Conservation (phyloP, 2,797 vertebrate species). For the Sardinella longiceps region DNA sequence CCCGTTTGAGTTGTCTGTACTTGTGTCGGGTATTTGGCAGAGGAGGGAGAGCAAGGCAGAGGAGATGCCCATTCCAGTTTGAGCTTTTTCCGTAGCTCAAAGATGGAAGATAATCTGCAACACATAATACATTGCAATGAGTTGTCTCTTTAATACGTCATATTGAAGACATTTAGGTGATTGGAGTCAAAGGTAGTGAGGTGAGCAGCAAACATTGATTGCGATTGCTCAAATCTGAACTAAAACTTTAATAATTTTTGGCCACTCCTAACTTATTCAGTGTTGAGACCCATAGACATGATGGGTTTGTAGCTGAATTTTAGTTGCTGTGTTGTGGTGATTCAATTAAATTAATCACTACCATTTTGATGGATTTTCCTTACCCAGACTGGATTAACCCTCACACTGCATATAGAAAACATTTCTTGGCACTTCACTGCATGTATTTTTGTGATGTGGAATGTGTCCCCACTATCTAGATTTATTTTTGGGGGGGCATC, state of each 20-base stretch:
- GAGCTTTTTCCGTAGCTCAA: constrained; percentile 58
- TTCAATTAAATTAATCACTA: too few relatives aligned
- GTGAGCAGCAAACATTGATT: neutral
- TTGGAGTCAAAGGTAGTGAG: too few relatives aligned
- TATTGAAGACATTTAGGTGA: too few relatives aligned
- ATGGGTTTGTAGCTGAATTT: too few relatives aligned
- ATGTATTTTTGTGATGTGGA: neutral
- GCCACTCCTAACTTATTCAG: neutral
- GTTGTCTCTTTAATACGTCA: too few relatives aligned
- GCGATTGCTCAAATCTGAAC: neutral
- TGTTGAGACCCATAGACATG: neutral
- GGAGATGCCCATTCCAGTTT: constrained; percentile 76
- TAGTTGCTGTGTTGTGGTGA: too few relatives aligned
- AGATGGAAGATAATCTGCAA: constrained; percentile 62
- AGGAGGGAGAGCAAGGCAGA: constrained; percentile 77
- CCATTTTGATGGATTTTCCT: too few relatives aligned
- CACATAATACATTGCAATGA: constrained; percentile 21
- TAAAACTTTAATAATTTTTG: neutral
- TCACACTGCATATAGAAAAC: too few relatives aligned
- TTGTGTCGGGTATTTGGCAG: constrained; percentile 72
- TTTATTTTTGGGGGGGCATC: neutral
- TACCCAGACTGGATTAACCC: too few relatives aligned
- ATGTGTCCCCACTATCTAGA: neutral
- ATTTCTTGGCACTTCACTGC: neutral
- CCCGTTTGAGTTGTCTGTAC: constrained; percentile 73